A percentile compares a stretch with the other conserved stretches of the same genome.
These are phyloP conservation scores for Baronia brevicornis DNA, from an alignment of 2,888 invertebrate species.

Conservation along the genomic window DNA sequence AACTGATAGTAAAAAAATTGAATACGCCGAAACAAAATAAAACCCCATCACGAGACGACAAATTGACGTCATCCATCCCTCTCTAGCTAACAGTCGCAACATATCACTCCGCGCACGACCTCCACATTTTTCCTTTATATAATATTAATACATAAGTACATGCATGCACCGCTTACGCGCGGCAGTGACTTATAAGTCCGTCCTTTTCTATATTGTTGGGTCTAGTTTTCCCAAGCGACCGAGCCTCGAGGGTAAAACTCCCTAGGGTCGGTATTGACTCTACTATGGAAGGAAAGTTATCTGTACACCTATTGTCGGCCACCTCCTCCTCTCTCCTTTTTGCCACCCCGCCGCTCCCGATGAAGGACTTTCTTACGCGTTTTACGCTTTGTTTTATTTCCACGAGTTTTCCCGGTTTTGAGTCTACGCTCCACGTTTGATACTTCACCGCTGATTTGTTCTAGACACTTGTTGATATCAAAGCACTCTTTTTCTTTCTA, in stretches of 20 bases:
- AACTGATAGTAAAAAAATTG: constrained; percentile 37
- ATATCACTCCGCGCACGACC: constrained; percentile 72
- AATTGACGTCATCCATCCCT: constrained; percentile 74
- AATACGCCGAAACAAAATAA: constrained; percentile 69
- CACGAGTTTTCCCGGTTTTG: constrained; percentile 19
- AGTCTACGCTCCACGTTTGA: constrained; percentile 14
- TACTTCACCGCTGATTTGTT: constrained; percentile 17
- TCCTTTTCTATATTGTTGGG: constrained; percentile 75
- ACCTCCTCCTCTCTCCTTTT: constrained; percentile 40
- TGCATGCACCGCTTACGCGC: constrained; percentile 52
- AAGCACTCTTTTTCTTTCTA: constrained; percentile 2
- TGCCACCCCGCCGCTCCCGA: constrained; percentile 39
- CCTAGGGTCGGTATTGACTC: constrained; percentile 75
- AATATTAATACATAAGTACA: constrained; percentile 74
- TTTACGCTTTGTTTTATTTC: constrained; percentile 67
- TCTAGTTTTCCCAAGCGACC: constrained; percentile 75
- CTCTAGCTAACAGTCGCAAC: constrained; percentile 72
- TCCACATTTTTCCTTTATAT: constrained; percentile 75
- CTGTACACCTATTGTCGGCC: constrained; percentile 73
- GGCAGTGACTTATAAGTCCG: constrained; percentile 37
- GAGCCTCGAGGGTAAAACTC: constrained; percentile 73
- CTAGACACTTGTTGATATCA: constrained; percentile 22
- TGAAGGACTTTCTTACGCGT: constrained; percentile 69
- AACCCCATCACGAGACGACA: constrained; percentile 75
- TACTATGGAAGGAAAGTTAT: constrained; percentile 74